These are phyloP conservation scores for Cyrtonyx montezumae DNA, from an alignment of 2,113 vertebrate species.

Conservation along the genomic window DNA sequence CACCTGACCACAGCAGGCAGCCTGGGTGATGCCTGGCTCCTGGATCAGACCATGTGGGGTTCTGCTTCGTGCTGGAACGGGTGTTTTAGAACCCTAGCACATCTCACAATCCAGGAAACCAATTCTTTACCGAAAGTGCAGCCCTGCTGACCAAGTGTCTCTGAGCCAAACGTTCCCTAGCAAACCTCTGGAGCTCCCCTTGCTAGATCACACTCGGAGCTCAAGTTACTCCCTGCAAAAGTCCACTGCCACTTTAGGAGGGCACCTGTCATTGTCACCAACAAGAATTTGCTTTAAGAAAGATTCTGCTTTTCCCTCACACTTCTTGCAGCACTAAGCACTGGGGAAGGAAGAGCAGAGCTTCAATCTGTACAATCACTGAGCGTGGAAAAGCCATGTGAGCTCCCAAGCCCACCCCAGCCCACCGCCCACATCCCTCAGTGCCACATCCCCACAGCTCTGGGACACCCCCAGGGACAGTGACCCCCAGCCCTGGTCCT, in stretches of 20 bases:
- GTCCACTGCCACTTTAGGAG: rapidly evolving
- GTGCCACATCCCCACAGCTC: too few relatives aligned
- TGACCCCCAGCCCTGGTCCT: too few relatives aligned
- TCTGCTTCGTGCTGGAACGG: rapidly evolving
- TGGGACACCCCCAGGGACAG: too few relatives aligned
- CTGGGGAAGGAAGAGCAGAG: not conserved
- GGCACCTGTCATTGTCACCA: not conserved
- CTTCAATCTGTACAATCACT: too few relatives aligned
- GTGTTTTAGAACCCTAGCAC: not conserved
- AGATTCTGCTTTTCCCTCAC: rapidly evolving
- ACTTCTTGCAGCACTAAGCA: rapidly evolving
- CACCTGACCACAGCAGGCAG: rapidly evolving
- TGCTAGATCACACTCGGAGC: not conserved
- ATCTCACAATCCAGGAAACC: not conserved
- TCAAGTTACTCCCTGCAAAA: not conserved
- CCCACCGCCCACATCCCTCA: too few relatives aligned
- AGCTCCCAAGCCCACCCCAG: too few relatives aligned
- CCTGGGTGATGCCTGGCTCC: not conserved
- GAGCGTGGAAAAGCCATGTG: too few relatives aligned
- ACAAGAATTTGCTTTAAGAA: not conserved
- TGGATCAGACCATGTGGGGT: not conserved
- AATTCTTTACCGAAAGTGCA: not conserved
- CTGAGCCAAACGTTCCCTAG: not conserved
- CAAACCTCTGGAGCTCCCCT: not conserved
- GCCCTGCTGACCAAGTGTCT: not conserved